phyloP scores from a whole-genome alignment of 2,888 invertebrate genomes.

The Acleris cristana region DNA sequence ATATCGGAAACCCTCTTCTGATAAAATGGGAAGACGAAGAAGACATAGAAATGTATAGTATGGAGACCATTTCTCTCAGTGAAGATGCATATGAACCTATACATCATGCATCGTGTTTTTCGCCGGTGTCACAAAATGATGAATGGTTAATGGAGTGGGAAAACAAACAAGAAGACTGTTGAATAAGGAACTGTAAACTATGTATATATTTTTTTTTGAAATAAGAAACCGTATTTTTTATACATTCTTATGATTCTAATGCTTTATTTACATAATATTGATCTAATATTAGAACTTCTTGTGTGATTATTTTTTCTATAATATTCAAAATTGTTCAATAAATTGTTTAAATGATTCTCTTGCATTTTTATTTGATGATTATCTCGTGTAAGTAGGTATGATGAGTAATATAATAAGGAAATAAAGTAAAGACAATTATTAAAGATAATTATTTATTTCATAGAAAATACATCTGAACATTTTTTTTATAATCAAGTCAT shows the following conservation, averaged over 20 bases:
- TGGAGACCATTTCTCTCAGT: background rate
- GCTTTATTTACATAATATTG: background rate
- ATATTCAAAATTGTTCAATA: background rate
- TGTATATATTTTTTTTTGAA: background rate
- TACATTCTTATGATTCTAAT: background rate
- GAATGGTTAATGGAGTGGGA: background rate
- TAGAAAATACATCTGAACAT: constrained; percentile 2
- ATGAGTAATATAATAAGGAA: background rate
- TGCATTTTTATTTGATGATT: background rate
- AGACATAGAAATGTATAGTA: background rate
- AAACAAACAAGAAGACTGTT: background rate
- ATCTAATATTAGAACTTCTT: background rate
- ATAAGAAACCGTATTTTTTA: background rate
- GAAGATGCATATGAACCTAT: constrained; percentile 1
- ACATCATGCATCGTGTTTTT: background rate
- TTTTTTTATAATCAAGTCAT: background rate
- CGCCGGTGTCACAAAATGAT: background rate
- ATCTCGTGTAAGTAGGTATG: background rate
- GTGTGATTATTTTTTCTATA: background rate
- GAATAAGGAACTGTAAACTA: background rate
- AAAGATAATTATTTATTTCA: constrained; percentile 2
- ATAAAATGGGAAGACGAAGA: background rate
- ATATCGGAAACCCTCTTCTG: background rate
- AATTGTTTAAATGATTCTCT: background rate
- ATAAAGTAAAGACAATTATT: background rate